Evolutionary conservation across 2,113 vertebrate species (phyloP).

Genomic region (Myotis davidii): DNA sequence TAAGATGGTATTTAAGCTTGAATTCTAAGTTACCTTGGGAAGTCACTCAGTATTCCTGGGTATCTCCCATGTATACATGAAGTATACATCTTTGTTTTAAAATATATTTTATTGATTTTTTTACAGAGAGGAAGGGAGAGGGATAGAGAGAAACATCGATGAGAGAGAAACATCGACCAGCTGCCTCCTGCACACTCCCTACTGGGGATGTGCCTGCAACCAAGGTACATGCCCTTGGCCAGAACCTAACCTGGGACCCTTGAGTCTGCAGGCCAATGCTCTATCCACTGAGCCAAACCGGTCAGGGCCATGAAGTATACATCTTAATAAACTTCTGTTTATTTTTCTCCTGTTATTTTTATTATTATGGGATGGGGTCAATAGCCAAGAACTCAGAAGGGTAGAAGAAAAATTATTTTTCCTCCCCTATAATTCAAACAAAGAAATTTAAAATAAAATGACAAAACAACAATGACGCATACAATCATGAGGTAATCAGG

Average conservation of each 20-base stretch:
- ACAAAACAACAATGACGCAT: neutral
- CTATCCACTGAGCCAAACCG: no score
- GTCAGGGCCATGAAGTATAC: neutral
- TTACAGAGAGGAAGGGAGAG: no score
- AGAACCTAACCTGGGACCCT: no score
- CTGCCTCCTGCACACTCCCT: no score
- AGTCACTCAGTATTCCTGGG: neutral
- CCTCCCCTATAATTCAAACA: neutral
- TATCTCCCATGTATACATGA: neutral
- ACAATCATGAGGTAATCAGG: neutral
- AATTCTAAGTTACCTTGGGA: neutral
- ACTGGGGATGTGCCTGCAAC: no score
- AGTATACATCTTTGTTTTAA: neutral
- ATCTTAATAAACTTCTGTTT: neutral
- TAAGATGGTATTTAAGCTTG: neutral
- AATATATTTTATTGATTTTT: no score
- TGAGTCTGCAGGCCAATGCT: no score
- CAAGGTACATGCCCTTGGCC: no score
- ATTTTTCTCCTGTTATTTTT: neutral
- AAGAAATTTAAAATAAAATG: conserved; percentile 15
- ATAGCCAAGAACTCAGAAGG: neutral
- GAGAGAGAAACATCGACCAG: no score
- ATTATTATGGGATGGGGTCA: neutral
- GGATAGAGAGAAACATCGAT: no score
- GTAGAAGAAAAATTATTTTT: neutral